Evolutionary conservation across 2,797 vertebrate species (phyloP), one percentile per base, ranked within the genome.

Genomic region (Cichlasoma orientale): DNA sequence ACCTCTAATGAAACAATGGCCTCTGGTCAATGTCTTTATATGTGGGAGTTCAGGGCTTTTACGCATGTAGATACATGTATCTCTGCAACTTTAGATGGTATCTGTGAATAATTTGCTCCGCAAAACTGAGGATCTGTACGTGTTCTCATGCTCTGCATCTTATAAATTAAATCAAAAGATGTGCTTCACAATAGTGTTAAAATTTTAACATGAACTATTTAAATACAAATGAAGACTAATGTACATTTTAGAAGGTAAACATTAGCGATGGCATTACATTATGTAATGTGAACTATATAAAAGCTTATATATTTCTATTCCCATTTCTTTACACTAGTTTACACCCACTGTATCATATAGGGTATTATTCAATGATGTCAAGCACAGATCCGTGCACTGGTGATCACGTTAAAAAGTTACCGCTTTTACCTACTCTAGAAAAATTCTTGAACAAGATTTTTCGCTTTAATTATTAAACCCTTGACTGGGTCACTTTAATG

Each of bases 401-500:
- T 3, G 4, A 71, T 13, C 23, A 14, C 38, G 16, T 29, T 56
- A 29, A 75, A 41, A 61, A 61, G 50, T 57, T 52, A 31, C 23
- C n/a, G 69, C 5, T 27, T 29, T 47, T 11, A 12, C 21, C 11
- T n/a, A 47, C 33, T 9, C 36, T 41, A 41, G 16, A 63, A 61
- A 59, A 61, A 23, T 56, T 74, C 19, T 54, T 14, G 56, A 59
- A 74, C 19, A 3, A 58, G 13, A 31, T 27, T 66, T 61, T 59
- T 59, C 2, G 12, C 36, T 44, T 18, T 44, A 53, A 78, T 71
- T 38, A 56, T 77, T 68, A 70, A 80, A 88, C 74, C 68, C 14
- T 33, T 33, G 44, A 82, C 75, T 80, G 5, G 63, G 82, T 82
- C 78, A 80, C 77, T 92, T 82, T 93, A 93, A 95, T 94, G 14